Evolutionary conservation across 2,888 invertebrate genomes (phyloP).

Genomic region (Campopleginae sp.): DNA sequence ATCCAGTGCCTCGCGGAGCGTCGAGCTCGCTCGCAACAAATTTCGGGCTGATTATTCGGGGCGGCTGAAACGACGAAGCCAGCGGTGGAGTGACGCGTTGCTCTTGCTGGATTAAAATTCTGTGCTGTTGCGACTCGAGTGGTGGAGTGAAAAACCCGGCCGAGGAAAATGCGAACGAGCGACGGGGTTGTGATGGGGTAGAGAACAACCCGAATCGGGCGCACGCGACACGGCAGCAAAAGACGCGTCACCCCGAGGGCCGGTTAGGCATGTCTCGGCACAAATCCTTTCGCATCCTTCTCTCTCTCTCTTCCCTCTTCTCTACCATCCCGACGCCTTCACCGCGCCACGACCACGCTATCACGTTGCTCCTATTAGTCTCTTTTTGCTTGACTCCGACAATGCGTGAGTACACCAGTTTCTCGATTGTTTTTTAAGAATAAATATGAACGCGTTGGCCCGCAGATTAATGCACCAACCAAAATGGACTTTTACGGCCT

Average conservation of each 20-base stretch:
- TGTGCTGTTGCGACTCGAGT: constrained; percentile 73
- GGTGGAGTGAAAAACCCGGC: constrained; percentile 35
- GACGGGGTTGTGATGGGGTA: constrained; percentile 60
- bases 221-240: constrained; percentile 60
- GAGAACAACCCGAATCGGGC: constrained; percentile 63
- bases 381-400: constrained; percentile 41
- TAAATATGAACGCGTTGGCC: constrained; percentile 43
- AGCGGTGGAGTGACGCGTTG: constrained; percentile 74
- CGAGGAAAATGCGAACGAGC: constrained; percentile 55
- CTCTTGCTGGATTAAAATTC: constrained; percentile 82
- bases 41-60: constrained; percentile 83
- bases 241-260: constrained; percentile 70
- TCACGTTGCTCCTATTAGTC: constrained; percentile 51
- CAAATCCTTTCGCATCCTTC: constrained; percentile 60
- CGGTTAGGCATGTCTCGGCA: constrained; percentile 58
- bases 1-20: constrained; percentile 75
- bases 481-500: constrained; percentile 44
- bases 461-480: constrained; percentile 39
- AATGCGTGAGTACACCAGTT: constrained; percentile 61
- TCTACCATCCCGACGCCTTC: constrained; percentile 24
- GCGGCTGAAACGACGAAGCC: constrained; percentile 71
- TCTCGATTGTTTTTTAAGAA: constrained; percentile 51
- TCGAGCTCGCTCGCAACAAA: constrained; percentile 77
- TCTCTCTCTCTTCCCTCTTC: not conserved
- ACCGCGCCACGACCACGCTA: constrained; percentile 48